A percentile compares a stretch with the other conserved stretches of the same genome.
Conservation (phyloP, 2,113 vertebrate species). For the Passer domesticus region DNA sequence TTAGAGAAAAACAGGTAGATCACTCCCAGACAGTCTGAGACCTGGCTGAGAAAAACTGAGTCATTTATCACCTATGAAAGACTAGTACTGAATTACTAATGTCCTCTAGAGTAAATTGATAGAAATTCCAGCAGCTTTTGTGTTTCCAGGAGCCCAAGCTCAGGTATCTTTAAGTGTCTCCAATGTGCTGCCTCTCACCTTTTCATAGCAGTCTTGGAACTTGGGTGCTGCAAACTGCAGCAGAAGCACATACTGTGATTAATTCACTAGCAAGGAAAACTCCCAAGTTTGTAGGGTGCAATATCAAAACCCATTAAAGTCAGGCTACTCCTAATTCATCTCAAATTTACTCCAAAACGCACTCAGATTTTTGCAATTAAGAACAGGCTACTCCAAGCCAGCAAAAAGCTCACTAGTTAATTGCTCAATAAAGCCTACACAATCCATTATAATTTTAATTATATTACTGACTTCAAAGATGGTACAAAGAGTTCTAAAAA, state of each 20-base stretch:
- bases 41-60: neutral
- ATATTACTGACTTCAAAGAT: conserved; percentile 14
- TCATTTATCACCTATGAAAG: neutral
- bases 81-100: neutral
- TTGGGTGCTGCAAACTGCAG: neutral
- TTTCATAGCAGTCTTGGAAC: neutral
- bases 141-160: neutral
- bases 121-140: neutral
- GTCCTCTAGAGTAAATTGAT: neutral
- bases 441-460: neutral
- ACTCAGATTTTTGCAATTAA: neutral
- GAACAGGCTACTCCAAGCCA: neutral
- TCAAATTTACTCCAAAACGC: neutral
- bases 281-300: neutral
- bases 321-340: neutral
- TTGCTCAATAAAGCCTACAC: neutral
- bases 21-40: neutral
- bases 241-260: neutral
- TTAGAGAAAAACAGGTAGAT: neutral
- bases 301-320: neutral
- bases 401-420: neutral
- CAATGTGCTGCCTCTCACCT: neutral
- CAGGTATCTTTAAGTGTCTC: neutral
- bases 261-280: neutral
- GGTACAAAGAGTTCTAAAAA: neutral